Percentiles rank a stretch among this genome's conserved stretches.
These are phyloP conservation scores for Martes martes DNA, from an alignment of 2,113 vertebrate genomes.

Conservation along the genomic window DNA sequence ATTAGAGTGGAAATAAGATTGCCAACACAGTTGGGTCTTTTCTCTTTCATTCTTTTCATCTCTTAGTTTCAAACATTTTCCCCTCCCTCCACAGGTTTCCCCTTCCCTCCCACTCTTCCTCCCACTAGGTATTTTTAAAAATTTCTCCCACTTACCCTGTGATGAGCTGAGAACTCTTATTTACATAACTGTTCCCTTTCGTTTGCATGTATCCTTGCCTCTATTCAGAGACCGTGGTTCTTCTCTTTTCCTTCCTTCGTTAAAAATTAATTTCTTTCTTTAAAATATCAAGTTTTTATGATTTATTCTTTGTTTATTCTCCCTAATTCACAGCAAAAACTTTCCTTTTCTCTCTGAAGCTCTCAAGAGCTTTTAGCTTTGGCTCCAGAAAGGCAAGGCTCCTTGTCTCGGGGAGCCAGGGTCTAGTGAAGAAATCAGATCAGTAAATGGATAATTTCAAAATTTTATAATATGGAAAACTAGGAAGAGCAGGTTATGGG, in stretches of 20 bases:
- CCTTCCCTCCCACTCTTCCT: neutral
- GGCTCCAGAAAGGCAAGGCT: neutral
- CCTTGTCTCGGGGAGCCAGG: neutral
- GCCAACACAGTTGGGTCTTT: neutral
- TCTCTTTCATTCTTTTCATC: neutral
- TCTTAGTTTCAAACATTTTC: neutral
- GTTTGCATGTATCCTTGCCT: neutral
- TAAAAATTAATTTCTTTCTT: slow-evolving; percentile 19
- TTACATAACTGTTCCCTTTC: neutral
- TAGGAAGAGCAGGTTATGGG: neutral
- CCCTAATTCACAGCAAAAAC: neutral
- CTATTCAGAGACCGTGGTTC: neutral
- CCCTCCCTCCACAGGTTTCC: neutral
- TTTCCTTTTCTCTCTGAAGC: neutral
- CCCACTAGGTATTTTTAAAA: neutral
- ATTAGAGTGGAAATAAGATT: neutral
- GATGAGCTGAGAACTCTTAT: neutral
- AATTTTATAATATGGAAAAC: neutral
- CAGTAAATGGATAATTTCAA: neutral
- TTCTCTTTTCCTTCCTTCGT: neutral
- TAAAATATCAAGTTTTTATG: neutral
- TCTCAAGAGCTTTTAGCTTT: neutral
- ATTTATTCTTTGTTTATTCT: neutral
- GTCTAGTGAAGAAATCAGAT: neutral
- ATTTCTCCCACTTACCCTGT: neutral